Evolutionary conservation across 2,113 vertebrate species (phyloP).

Genomic region (Zapornia atra): DNA sequence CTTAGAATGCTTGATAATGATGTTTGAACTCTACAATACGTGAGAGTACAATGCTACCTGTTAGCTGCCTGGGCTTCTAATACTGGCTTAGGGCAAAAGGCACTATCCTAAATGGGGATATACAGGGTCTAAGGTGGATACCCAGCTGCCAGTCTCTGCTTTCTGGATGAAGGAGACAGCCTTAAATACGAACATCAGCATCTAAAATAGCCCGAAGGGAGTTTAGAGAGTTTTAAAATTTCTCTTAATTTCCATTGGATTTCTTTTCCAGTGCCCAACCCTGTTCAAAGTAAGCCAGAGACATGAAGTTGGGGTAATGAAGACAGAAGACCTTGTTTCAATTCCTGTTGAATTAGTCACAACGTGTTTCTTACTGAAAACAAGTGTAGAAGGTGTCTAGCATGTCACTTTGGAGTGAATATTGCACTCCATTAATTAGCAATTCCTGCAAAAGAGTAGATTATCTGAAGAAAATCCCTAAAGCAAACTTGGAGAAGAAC

Average conservation of each 20-base stretch:
- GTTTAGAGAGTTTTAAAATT: not conserved
- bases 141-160: not conserved
- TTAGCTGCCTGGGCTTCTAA: not conserved
- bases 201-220: not conserved
- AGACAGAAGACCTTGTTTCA: not conserved
- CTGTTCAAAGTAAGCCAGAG: not conserved
- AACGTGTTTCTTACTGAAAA: not conserved
- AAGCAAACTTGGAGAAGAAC: not conserved
- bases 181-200: not conserved
- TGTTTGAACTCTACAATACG: not conserved
- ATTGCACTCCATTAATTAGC: not conserved
- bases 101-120: not conserved
- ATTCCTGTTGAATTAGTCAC: fast-evolving
- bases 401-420: not conserved
- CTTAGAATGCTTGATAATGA: not conserved
- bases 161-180: not conserved
- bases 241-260: not conserved
- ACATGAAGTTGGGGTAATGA: not conserved
- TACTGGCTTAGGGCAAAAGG: not conserved
- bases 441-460: not conserved
- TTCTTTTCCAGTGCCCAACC: not conserved
- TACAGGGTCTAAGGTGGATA: not conserved
- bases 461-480: not conserved
- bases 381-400: fast-evolving
- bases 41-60: not conserved